Evolutionary conservation across 1,140 invertebrate species (phyloP), one percentile per base, ranked within the genome.

Genomic region (Hydropsyche tenuis): DNA sequence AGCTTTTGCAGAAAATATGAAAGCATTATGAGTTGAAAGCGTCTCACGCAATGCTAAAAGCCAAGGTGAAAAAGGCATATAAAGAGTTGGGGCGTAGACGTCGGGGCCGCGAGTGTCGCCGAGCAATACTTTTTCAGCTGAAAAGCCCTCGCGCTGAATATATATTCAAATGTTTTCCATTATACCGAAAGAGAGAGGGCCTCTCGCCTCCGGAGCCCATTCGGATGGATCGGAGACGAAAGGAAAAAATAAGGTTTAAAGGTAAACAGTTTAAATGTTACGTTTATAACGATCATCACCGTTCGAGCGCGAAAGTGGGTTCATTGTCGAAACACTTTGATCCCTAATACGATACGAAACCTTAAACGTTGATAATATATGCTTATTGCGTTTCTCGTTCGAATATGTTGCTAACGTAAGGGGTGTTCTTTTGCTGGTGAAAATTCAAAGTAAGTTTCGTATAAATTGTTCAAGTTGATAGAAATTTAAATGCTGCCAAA

Each of bases 1-100:
- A 56, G 69, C 70, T 77, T 74, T 77, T 30, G 25, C 51, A 70
- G 70, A 72, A 76, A 77, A 77, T 77, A 77, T 77, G 75, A 77
- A 43, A 69, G 73, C 65, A 74, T 77, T 77, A 76, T 66, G 69
- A 74, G 20, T 53, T 74, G 70, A 77, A 77, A 77, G 75, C 75
- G 14, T 69, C 69, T 68, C 69, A 73, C 73, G 75, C 73, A 77
- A 74, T 74, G 64, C 43, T 70, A 76, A 76, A 76, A 76, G 73
- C 69, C 43, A 37, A 74, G 73, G 73, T 77, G 72, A 74, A 73
- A 74, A 73, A 69, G 46, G 69, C 72, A 62, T 69, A 72, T 72
- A 76, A 69, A 73, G 56, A 70, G 72, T 46, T 53, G 48, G 53
- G 37, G 63, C 18, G 37, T 25, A n/a, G n/a, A n/a, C n/a, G n/a